Base-by-base conservation (phyloP, 1,140 invertebrate genomes). In the Adelges cooleyi region DNA sequence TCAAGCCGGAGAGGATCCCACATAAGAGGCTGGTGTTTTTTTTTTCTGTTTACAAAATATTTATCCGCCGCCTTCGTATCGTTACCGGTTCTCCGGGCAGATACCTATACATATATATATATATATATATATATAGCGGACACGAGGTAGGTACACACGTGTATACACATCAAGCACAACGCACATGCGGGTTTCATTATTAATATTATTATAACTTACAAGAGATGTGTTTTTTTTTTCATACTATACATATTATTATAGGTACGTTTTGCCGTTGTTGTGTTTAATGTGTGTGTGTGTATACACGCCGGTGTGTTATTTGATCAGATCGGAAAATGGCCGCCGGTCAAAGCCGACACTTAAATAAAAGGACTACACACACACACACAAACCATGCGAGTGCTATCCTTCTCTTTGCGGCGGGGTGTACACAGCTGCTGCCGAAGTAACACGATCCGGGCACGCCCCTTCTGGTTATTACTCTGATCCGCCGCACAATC, bases 291-390 rank as follows among this genome's bases (percentile, higher is more conserved):
- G 29, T 36, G n/a, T n/a, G n/a, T n/a, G n/a, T n/a, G n/a, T 33
- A 6, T 33, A 33, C 11, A 33, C 29, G 52, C 33, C 52, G 52
- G 52, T 42, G 52, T 54, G 38, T 54, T 54, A 54, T 54, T 54
- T 54, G 52, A 54, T 54, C 52, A 54, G 20, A 54, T 54, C 52
- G 52, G 52, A 54, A 54, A 54, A 54, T 54, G 52, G 52, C 52
- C 52, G 52, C 52, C 52, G 52, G 52, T 23, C 52, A 40, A 42
- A 54, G 52, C 52, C 33, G 52, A 54, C 52, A 54, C 52, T 40
- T 22, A 54, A 54, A 54, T 54, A 54, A 54, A 42, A 54, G 52
- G 36, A 56, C 38, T 42, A n/a, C 53, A 18, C 53, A 27, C 38
- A 18, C 52, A 42, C 53, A 53, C 29, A 17, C n/a, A 10, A 33